Base-by-base conservation (phyloP, 92 coral and sea anemone genomes). In the Epizoanthus illoricatus region DNA sequence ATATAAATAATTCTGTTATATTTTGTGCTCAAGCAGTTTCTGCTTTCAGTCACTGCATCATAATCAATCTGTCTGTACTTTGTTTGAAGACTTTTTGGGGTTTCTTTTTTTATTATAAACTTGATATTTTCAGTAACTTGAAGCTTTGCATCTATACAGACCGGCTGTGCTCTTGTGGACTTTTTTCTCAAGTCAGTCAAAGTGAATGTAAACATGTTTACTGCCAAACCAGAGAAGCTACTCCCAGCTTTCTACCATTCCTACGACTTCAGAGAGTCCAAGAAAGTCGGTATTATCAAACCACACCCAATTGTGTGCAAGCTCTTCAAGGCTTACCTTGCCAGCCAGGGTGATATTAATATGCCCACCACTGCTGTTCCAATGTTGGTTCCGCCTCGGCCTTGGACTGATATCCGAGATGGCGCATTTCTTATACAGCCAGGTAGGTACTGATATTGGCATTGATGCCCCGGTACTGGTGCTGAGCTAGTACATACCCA, bases 331-430 rank as follows among this genome's bases (percentile, higher is more conserved):
- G 92, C 90, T 23, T 91, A 97, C 69, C 89, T 97, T 28, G 98
- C 98, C 3, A 95, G 75, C 69, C 95, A 90, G 61, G 99, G 99
- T 21, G 92, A 92, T 80, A 93, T 97, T 71, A 91, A 91, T 84
- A 90, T 93, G 94, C 90, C 94, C 55, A 94, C 98, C 24, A 91
- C 94, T 41, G 90, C 97, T 16, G 92, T 97, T 9, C 99, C 99
- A 52, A 97, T 97, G 99, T 54, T 97, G 84, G 98, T 97, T 19
- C 99, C 99, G 11, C 98, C 99, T 24, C 93, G 99, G 4, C 99
- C 99, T 3, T 97, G 99, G 99, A 88, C 98, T 42, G 95, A 93
- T 59, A 88, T 92, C 66, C 90, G 92, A 60, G 94, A 97, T 90
- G 99, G 99, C 12, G 99, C 97, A 19, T 94, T 88, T 76, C 92